These are phyloP conservation scores for Aphyosemion australe DNA, from an alignment of 2,113 vertebrate genomes.

Conservation along the genomic window DNA sequence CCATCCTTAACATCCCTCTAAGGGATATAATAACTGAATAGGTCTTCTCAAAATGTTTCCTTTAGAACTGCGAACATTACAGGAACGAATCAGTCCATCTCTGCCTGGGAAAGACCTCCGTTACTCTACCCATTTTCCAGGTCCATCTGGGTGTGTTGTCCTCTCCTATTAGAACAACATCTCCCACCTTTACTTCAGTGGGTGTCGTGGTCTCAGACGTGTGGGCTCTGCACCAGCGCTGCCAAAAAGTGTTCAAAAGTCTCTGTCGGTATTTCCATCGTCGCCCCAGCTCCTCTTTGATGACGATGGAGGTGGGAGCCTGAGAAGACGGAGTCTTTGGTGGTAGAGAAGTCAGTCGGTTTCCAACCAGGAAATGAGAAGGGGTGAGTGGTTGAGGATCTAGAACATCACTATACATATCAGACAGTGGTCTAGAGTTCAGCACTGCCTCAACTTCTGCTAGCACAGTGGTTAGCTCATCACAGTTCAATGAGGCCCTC, in stretches of 20 bases:
- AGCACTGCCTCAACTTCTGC: not conserved
- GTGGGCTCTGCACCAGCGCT: not conserved
- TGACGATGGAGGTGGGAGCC: no score
- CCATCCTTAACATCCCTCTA: not conserved
- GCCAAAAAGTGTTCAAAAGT: not conserved
- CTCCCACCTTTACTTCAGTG: not conserved
- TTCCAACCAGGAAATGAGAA: not conserved
- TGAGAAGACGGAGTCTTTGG: not conserved
- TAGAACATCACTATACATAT: not conserved
- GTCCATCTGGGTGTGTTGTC: not conserved
- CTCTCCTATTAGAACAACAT: not conserved
- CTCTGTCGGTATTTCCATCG: not conserved
- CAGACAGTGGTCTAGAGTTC: not conserved
- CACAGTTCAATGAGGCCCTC: not conserved
- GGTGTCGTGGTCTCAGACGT: not conserved
- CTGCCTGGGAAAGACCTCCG: not conserved
- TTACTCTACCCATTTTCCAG: not conserved
- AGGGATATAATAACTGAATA: rapidly evolving
- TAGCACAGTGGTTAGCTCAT: not conserved
- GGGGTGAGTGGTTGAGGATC: slow-evolving; percentile 8
- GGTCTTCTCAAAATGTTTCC: not conserved
- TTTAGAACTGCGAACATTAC: not conserved
- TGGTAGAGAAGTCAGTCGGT: slow-evolving; percentile 7
- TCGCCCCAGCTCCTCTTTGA: not conserved
- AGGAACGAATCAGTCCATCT: not conserved